Conservation (phyloP, 2,797 vertebrate genomes). For the Poeciliopsis paucimaculata region DNA sequence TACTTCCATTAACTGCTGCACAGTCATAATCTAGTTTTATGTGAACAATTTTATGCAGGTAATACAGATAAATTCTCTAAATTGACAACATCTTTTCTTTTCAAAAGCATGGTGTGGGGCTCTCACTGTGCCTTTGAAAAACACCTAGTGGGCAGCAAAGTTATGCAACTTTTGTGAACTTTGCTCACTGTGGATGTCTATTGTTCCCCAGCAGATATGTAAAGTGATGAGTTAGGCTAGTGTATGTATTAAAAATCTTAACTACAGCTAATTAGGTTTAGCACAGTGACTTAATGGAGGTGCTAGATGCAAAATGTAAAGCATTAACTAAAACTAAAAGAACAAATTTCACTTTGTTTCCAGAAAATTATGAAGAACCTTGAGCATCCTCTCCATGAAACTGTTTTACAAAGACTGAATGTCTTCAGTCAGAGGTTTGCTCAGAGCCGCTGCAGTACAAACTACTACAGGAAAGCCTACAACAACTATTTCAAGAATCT, state of each 20-base stretch:
- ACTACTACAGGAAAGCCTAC: too few relatives aligned
- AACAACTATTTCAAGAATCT: too few relatives aligned
- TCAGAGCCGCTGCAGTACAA: too few relatives aligned
- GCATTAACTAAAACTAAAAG: background rate
- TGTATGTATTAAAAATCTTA: background rate
- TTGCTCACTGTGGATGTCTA: background rate
- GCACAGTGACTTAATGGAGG: background rate
- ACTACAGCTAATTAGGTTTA: background rate
- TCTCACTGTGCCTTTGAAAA: background rate
- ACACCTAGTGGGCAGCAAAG: background rate
- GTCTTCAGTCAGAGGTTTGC: too few relatives aligned
- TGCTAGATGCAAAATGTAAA: background rate
- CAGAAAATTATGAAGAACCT: background rate
- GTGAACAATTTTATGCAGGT: background rate
- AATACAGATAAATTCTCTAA: background rate
- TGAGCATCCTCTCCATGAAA: too few relatives aligned
- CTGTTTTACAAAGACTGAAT: too few relatives aligned
- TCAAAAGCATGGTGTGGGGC: background rate
- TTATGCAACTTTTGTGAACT: slow-evolving; percentile 13
- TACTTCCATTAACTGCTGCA: background rate
- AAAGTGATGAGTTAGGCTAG: background rate
- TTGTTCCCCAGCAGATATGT: background rate
- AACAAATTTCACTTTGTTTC: background rate
- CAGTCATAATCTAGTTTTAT: background rate
- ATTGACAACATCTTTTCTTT: background rate